Percentiles rank a stretch among this genome's conserved stretches.
phyloP scores from a whole-genome alignment of 2,888 invertebrate genomes.

The Calliphora vomitoria region DNA sequence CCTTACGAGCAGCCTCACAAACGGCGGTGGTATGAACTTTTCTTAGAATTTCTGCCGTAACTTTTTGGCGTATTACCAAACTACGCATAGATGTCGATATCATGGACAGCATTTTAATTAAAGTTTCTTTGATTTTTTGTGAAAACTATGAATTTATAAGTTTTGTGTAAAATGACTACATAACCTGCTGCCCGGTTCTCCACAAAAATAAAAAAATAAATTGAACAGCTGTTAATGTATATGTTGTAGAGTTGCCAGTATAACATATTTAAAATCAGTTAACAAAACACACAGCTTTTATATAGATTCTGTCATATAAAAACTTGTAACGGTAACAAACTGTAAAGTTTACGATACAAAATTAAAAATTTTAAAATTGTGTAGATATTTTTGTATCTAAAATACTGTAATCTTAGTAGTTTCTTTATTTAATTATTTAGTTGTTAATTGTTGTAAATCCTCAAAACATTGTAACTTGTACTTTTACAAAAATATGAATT shows the following conservation, averaged over 20 bases:
- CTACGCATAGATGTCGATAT: slow-evolving; percentile 66
- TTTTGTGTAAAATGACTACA: slow-evolving; percentile 34
- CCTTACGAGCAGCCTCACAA: slow-evolving; percentile 92
- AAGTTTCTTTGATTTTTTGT: slow-evolving; percentile 4
- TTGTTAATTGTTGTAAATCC: too few species aligned
- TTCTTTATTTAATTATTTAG: too few species aligned
- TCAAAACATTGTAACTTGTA: too few species aligned
- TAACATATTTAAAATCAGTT: background rate
- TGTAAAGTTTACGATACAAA: background rate
- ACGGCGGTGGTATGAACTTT: slow-evolving; percentile 86
- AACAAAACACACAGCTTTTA: background rate
- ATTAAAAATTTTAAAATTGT: too few species aligned
- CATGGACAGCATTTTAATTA: slow-evolving; percentile 69
- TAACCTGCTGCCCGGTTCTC: slow-evolving; percentile 53
- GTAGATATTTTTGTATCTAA: too few species aligned
- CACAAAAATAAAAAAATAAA: background rate
- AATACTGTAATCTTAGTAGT: too few species aligned
- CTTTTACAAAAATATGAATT: too few species aligned
- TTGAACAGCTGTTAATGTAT: slow-evolving; percentile 39
- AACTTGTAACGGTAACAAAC: background rate
- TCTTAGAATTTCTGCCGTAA: slow-evolving; percentile 78
- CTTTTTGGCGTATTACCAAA: slow-evolving; percentile 76
- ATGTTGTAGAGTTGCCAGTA: slow-evolving; percentile 23
- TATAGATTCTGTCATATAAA: slow-evolving; percentile 2
- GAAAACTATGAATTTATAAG: slow-evolving; percentile 13